Base-by-base conservation (phyloP, 2,113 vertebrate genomes). In the Synodontis membranacea region DNA sequence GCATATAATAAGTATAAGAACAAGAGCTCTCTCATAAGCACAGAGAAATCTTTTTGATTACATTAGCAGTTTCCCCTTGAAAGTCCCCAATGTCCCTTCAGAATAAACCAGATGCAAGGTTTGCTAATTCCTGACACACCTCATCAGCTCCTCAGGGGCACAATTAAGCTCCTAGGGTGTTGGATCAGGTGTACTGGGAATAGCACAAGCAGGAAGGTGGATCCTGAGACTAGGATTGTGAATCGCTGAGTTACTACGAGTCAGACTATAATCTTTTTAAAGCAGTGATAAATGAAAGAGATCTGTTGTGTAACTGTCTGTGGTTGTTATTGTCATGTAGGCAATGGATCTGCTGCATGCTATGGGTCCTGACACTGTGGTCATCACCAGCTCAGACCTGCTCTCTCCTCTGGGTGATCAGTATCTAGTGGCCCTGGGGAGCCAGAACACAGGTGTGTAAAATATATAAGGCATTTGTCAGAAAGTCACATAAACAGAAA, bases 301-400 rank as follows among this genome's bases (percentile, higher is more conserved):
- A 1, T 34, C 42, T 39, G 44, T 39, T 80, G 31, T 84, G 42
- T 75, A 34, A 50, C 28, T 78, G 68, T 42, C 42, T 48, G 21
- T 42, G 50, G 31, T 54, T 48, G 46, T 75, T 14, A 4, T n/a
- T 86, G 31, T 79, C 34, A 4, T n/a, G 19, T 85, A 99, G 98
- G 97, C 97, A 14, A 99, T 99, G 98, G 97, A 99, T 88, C 72
- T 96, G 88, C 96, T 99, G 64, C 98, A 99, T 90, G 90, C 95
- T 52, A 96, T 98, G 97, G 98, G 98, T 88, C 98, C 98, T n/a
- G 94, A 97, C 81, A 99, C 96, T 0, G 98, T 99, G 87, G 97
- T 99, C 88, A 97, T 99, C 92, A 99, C 98, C 72, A 99, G 98
- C 91, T 97, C 97, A 5, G 95, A 99, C 85, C 95, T 99, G 4